Evolutionary conservation across 2,888 invertebrate genomes (phyloP), one percentile per base, ranked within the genome.

Genomic region (Conops quadrifasciatus): DNA sequence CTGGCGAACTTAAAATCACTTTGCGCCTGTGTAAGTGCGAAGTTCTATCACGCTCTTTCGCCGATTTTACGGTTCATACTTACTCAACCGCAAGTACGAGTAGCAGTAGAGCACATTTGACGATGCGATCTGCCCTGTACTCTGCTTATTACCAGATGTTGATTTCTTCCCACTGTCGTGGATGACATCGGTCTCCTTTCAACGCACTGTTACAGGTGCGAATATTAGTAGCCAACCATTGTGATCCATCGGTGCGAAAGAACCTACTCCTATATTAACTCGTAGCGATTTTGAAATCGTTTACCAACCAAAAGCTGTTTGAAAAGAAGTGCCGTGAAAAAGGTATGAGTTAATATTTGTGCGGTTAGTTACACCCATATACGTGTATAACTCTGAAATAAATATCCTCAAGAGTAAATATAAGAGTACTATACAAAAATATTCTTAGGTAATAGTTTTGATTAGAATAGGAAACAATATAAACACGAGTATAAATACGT

Each of bases 161-260:
- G 47, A 19, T 15, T 15, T 47, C 58, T 36, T 56, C 28, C n/a
- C 28, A 43, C 62, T 49, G 43, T 16, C 64, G 69, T 66, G 47
- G 49, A 45, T 67, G 67, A 26, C 62, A 53, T 13, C 56, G n/a
- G 36, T 68, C 71, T 76, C 75, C 72, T 71, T 73, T 73, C 73
- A 75, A 76, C 77, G 75, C 80, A 26, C 64, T 77, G 13, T 60
- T 79, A 80, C 80, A 83, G 84, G 84, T 83, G 83, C 79, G 83
- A 82, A 80, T 49, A 82, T 82, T 83, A 84, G 82, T 83, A 83
- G 79, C 82, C 82, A 84, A 83, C 82, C 82, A 83, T 84, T 80
- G 83, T 79, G 79, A 78, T 49, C 47, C 67, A 43, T 30, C n/a
- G 43, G 47, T 45, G 47, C 36, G 36, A 36, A 36, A 9, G 36